phyloP scores from a whole-genome alignment of 1,140 invertebrate genomes.

The Oscheius sp. region DNA sequence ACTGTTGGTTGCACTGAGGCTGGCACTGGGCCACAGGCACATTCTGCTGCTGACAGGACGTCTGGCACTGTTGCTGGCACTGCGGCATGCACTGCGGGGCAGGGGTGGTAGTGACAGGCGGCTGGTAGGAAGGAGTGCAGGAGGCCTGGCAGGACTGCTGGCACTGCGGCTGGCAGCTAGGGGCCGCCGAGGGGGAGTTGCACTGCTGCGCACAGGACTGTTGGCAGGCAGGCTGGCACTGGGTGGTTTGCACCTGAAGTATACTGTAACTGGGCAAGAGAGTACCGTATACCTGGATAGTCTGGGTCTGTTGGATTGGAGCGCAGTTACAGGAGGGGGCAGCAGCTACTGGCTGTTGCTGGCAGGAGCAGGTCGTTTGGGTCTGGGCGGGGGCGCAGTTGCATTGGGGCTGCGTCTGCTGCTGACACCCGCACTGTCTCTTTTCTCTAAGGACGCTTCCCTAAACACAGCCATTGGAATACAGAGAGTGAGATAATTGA shows the following conservation, averaged over 20 bases:
- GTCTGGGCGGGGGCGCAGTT: conserved; percentile 21
- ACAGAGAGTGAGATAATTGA: background rate
- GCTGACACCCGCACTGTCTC: conserved; percentile 38
- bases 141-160: background rate
- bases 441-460: conserved; percentile 32
- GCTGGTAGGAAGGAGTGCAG: background rate
- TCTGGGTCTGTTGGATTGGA: conserved; percentile 25
- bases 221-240: conserved; percentile 16
- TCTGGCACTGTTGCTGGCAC: conserved; percentile 14
- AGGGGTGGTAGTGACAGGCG: background rate
- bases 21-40: background rate
- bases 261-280: too few relatives aligned
- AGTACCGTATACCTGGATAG: conserved; percentile 31
- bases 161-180: conserved; percentile 15
- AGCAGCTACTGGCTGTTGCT: conserved; percentile 15
- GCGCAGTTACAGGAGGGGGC: conserved; percentile 22
- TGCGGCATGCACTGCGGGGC: conserved; percentile 2
- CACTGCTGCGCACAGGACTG: conserved; percentile 24
- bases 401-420: conserved; percentile 26
- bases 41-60: background rate
- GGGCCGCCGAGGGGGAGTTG: background rate
- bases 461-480: conserved; percentile 20
- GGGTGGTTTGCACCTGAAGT: conserved; percentile 24
- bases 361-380: conserved; percentile 13
- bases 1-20: background rate